Evolutionary conservation across 2,797 vertebrate genomes (phyloP).

Genomic region (Crax fasciolata): DNA sequence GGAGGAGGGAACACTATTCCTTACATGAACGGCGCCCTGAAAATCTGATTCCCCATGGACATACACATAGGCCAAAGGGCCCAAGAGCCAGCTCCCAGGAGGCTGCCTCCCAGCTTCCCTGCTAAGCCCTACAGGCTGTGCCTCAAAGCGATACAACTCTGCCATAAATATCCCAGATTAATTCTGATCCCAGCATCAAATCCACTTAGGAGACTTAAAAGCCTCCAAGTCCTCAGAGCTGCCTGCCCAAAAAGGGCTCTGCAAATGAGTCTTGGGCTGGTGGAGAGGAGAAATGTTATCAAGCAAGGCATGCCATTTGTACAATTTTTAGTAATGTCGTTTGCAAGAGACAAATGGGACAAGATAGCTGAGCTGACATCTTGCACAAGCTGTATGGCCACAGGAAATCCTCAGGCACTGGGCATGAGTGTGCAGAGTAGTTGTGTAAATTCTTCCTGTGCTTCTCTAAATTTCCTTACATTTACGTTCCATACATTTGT

Average conservation of each 20-base stretch:
- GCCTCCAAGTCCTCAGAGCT: conserved; percentile 65
- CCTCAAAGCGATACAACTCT: conserved; percentile 72
- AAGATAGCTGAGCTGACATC: conserved; percentile 2
- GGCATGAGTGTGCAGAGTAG: background rate
- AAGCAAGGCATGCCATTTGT: conserved; percentile 58
- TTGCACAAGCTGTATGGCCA: background rate
- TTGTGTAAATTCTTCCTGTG: background rate
- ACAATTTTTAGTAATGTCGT: conserved; percentile 60
- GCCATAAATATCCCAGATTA: conserved; percentile 85
- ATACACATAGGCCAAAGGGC: background rate
- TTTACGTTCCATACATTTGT: background rate
- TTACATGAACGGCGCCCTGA: background rate
- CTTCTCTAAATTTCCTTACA: background rate
- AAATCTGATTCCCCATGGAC: background rate
- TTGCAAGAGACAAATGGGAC: conserved; percentile 57
- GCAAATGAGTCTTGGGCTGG: conserved; percentile 44
- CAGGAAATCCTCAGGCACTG: background rate
- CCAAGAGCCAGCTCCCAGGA: background rate
- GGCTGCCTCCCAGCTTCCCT: conserved; percentile 17
- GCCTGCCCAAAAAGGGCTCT: conserved; percentile 52
- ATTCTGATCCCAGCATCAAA: conserved; percentile 80
- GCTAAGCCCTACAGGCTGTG: conserved; percentile 40
- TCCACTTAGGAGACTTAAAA: conserved; percentile 82
- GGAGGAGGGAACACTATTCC: background rate
- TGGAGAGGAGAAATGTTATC: conserved; percentile 38